Base-by-base conservation (phyloP, 2,888 invertebrate species). In the Lasioglossum calceatum region DNA sequence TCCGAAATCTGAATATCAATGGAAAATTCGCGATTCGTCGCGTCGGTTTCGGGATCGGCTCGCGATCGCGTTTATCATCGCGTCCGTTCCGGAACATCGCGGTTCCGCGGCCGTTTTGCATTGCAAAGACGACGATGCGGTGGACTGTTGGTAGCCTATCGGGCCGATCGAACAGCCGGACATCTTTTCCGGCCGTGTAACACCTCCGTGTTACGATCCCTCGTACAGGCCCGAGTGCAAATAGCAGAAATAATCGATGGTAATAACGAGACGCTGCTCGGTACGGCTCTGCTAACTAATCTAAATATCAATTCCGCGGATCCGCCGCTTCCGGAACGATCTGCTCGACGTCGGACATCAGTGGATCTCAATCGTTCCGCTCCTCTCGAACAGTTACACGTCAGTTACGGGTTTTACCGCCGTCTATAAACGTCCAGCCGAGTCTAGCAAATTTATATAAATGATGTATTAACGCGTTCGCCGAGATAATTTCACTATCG, bases 1-100 rank as follows among this genome's bases (percentile, higher is more conserved):
- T 54, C 8, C 10, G 54, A 54, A 54, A 90, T 87, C 81, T 88
- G 86, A 90, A 89, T 91, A 84, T 85, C 87, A 91, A 89, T 89
- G 84, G 84, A 79, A 82, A 71, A 70, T 42, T 19, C 70, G 67
- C 71, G 5, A 27, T 27, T 5, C 5, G 32, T 79, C 32, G 67
- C 67, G 32, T 75, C 70, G 73, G 67, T 67, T 50, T 79, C 42
- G 42, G 74, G 80, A 84, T 72, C 81, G 67, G n/a, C 67, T 44
- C 67, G 81, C 61, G 81, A 74, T 39, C 78, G 64, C 77, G 77
- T 82, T 86, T 86, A 86, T 86, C 79, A 87, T 86, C 72, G 64
- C 42, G 50, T 42, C 44, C 23, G 77, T 86, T 70, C 44, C 79
- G 61, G 64, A 75, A 77, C 74, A 81, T 76, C 86, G 81, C 70